Evolutionary conservation across 2,888 invertebrate species (phyloP).

Genomic region (Tryphoninae sp.): DNA sequence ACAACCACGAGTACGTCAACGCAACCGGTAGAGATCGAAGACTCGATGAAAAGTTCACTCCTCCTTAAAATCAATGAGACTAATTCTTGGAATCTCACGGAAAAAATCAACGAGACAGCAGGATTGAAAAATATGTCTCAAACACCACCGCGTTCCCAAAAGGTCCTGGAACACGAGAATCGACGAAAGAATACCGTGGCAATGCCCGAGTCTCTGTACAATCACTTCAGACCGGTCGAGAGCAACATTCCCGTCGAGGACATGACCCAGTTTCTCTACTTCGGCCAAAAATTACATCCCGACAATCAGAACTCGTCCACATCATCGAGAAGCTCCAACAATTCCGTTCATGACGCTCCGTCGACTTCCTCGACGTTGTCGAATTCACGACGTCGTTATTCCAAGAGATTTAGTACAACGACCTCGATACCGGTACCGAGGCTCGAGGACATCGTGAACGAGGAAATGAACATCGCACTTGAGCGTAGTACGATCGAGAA

Average conservation of each 20-base stretch:
- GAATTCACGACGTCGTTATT: conserved; percentile 72
- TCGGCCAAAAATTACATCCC: conserved; percentile 86
- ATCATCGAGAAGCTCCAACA: conserved; percentile 69
- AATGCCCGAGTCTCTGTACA: conserved; percentile 85
- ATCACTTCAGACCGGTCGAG: conserved; percentile 86
- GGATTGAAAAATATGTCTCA: conserved; percentile 46
- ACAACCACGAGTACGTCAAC: neutral
- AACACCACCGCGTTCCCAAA: conserved; percentile 53
- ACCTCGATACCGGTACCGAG: conserved; percentile 64
- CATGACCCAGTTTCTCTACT: conserved; percentile 87
- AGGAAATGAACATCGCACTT: conserved; percentile 77
- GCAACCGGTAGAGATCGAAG: conserved; percentile 24
- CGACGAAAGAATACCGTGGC: conserved; percentile 83
- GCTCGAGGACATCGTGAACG: conserved; percentile 76
- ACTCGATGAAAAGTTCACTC: conserved; percentile 36
- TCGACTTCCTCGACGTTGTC: conserved; percentile 67
- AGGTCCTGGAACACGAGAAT: conserved; percentile 80
- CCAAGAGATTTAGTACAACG: conserved; percentile 69
- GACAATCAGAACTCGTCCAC: conserved; percentile 75
- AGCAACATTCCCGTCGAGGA: conserved; percentile 85
- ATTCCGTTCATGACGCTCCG: conserved; percentile 72
- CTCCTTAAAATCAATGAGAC: conserved; percentile 42
- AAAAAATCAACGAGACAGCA: conserved; percentile 21
- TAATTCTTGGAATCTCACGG: conserved; percentile 22
- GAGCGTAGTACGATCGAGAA: conserved; percentile 76